Base-by-base conservation (phyloP, 2,797 vertebrate species). In the Mus spretus region DNA sequence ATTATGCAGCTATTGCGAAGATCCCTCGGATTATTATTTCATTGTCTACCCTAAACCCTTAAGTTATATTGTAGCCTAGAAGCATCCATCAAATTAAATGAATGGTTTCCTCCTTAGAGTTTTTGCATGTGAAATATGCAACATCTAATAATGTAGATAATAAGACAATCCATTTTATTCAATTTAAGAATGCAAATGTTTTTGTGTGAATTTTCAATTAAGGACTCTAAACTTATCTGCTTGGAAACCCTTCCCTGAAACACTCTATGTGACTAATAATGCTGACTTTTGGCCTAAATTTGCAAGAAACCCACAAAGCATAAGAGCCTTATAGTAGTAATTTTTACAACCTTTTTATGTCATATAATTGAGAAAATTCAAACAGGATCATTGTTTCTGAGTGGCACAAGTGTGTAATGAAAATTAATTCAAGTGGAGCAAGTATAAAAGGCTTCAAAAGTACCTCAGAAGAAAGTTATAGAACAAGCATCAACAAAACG, bases 181-280 rank as follows among this genome's bases (percentile, higher is more conserved):
- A 89, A 10, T 96, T 94, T 96, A 74, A 53, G 8, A 95, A 88
- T 90, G 82, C 72, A 90, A 94, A 91, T 95, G 84, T 79, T 53
- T 59, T 55, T 90, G 40, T 93, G 44, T 93, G 97, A 57, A 91
- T 93, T 95, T 97, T 94, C 65, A 87, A 9, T 83, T 91, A 96
- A 77, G 53, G 91, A 24, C 82, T 96, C 83, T 53, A 90, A 95
- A 59, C 40, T 81, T 96, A 94, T 86, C 82, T 95, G 59, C 44
- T 97, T 95, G 70, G 75, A 53, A 96, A 61, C 34, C 57, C 40
- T 93, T 97, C 82, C 55, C 17, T 44, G 7, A 80, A 67, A 82
- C 70, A 81, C 86, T 95, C 70, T 59, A 63, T 92, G n/a, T 84
- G 80, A 96, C 91, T 96, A 26, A 87, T 94, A 77, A 88, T 91